Percentiles rank a stretch among this genome's conserved stretches.
phyloP scores from a whole-genome alignment of 2,797 vertebrate genomes.

The Hapalemur alaotrensis region DNA sequence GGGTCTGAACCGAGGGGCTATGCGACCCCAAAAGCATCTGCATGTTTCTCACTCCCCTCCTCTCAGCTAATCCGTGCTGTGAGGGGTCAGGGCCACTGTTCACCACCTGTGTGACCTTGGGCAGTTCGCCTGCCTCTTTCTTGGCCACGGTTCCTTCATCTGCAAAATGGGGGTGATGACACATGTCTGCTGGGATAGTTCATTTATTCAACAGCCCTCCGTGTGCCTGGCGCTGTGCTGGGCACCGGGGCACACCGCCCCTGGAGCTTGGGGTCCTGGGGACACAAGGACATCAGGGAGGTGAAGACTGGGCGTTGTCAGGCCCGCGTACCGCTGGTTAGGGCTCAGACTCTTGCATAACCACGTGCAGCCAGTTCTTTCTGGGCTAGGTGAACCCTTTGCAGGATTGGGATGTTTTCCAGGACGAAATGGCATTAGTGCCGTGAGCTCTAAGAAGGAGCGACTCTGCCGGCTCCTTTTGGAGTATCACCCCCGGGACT shows the following conservation, averaged over 20 bases:
- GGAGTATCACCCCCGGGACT: accelerated
- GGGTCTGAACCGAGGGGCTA: neutral
- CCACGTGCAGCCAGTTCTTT: accelerated
- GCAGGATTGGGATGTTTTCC: neutral
- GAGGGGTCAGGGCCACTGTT: neutral
- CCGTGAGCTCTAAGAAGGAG: neutral
- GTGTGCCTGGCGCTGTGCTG: neutral
- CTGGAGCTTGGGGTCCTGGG: neutral
- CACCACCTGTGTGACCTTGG: accelerated
- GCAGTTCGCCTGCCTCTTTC: neutral
- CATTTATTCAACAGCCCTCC: neutral
- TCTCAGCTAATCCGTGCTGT: accelerated
- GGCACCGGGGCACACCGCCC: neutral
- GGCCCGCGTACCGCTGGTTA: accelerated
- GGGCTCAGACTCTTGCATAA: too few relatives aligned
- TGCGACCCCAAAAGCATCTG: neutral
- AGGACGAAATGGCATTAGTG: accelerated
- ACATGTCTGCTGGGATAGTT: neutral
- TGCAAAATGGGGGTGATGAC: neutral
- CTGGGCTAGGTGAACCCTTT: neutral
- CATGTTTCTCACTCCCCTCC: accelerated
- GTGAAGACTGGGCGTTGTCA: accelerated
- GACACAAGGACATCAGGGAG: accelerated
- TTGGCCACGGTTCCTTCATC: neutral
- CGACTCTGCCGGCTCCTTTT: too few relatives aligned